Conservation (phyloP, 2,888 invertebrate species). For the Meliscaeva auricollis region DNA sequence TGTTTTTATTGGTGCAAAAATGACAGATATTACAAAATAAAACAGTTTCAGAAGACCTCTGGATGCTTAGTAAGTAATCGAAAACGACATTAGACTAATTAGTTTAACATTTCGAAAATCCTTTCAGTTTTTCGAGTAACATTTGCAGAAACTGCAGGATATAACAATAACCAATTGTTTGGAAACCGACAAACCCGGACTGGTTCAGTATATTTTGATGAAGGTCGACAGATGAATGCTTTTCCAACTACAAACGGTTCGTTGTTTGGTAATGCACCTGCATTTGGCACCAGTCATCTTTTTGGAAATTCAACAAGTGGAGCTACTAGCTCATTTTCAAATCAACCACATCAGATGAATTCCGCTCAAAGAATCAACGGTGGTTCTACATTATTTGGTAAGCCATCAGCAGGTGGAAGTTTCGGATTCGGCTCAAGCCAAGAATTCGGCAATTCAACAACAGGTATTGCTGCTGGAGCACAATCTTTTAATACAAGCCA, state of each 20-base stretch:
- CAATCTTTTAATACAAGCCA: too few species aligned
- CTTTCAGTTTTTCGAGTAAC: neutral
- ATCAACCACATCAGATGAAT: slow-evolving; percentile 81
- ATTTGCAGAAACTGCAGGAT: neutral
- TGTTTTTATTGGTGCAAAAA: too few species aligned
- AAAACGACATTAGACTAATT: too few species aligned
- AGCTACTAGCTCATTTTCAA: neutral
- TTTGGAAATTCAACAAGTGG: too few species aligned
- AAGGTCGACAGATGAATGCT: slow-evolving; percentile 16
- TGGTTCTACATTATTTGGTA: slow-evolving; percentile 81
- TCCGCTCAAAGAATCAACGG: slow-evolving; percentile 84
- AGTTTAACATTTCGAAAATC: too few species aligned
- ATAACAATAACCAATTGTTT: neutral
- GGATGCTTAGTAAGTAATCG: too few species aligned
- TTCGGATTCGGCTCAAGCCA: neutral
- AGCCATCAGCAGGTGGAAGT: slow-evolving; percentile 86
- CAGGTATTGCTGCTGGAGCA: too few species aligned
- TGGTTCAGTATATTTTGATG: slow-evolving; percentile 5
- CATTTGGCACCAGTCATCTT: neutral
- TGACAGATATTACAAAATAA: too few species aligned
- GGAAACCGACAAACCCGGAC: slow-evolving; percentile 3
- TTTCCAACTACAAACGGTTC: slow-evolving; percentile 73
- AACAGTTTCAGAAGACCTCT: too few species aligned
- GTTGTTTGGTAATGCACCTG: slow-evolving; percentile 84
- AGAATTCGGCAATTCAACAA: neutral